Percentiles rank a stretch among this genome's conserved stretches.
phyloP scores from a whole-genome alignment of 64 coral and sea anemone species.

The Stylophora pistillata region DNA sequence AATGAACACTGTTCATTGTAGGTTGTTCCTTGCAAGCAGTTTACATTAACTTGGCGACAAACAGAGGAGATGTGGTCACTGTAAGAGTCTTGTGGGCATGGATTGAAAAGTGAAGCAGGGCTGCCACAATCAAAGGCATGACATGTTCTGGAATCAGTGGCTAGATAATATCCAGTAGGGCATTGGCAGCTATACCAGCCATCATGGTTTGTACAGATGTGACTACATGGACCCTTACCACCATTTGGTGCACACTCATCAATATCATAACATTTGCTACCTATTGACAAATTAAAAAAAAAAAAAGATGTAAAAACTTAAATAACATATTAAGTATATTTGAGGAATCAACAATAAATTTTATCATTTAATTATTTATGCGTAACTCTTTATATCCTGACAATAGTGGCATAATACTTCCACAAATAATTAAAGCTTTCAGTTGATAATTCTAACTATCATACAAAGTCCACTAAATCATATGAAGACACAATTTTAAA shows the following conservation, averaged over 20 bases:
- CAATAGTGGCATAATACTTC: too few species aligned
- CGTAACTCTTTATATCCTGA: too few species aligned
- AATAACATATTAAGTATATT: background rate
- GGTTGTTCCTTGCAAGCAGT: slow-evolving; percentile 63
- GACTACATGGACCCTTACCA: slow-evolving; percentile 64
- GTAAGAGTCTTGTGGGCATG: slow-evolving; percentile 71
- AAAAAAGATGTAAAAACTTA: background rate
- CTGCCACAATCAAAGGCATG: slow-evolving; percentile 49
- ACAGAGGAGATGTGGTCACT: slow-evolving; percentile 58
- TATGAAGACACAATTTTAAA: too few species aligned
- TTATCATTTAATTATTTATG: background rate
- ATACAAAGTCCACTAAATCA: too few species aligned
- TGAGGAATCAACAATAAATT: background rate
- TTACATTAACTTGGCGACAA: slow-evolving; percentile 38
- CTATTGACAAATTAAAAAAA: slow-evolving; percentile 14
- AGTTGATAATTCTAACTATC: too few species aligned
- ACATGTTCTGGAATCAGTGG: slow-evolving; percentile 24
- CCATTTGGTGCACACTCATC: slow-evolving; percentile 74
- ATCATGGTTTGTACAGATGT: slow-evolving; percentile 63
- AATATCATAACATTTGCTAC: slow-evolving; percentile 62
- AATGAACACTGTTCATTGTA: slow-evolving; percentile 63
- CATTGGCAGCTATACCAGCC: slow-evolving; percentile 78
- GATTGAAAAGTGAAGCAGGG: slow-evolving; percentile 15
- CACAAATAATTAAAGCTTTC: too few species aligned
- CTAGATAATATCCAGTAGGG: slow-evolving; percentile 38